Conservation (phyloP, 2,113 vertebrate species). For the Elaphurus davidianus region DNA sequence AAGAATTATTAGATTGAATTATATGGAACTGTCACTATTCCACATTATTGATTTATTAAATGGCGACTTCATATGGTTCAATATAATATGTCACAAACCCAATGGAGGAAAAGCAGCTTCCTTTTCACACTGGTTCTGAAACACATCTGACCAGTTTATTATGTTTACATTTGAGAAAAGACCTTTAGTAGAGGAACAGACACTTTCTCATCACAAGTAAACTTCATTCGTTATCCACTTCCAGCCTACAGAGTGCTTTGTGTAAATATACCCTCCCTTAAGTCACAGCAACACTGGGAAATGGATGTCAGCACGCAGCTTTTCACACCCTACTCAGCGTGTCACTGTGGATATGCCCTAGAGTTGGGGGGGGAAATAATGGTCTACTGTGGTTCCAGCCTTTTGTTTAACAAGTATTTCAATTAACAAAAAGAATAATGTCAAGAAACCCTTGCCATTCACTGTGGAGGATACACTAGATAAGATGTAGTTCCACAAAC, state of each 20-base stretch:
- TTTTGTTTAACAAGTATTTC: neutral
- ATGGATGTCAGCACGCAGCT: neutral
- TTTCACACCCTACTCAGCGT: neutral
- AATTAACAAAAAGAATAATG: neutral
- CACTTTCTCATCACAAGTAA: neutral
- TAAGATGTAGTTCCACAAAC: neutral
- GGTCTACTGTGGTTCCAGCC: neutral
- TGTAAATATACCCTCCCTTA: neutral
- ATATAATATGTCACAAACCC: neutral
- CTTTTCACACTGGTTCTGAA: neutral
- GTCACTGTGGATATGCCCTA: neutral
- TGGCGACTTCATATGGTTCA: neutral
- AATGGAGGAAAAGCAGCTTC: neutral
- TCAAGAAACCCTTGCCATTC: neutral
- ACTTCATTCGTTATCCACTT: neutral
- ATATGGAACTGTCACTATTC: neutral
- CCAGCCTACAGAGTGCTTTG: neutral
- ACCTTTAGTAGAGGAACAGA: neutral
- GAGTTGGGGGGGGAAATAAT: neutral
- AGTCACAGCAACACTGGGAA: neutral
- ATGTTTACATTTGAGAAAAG: neutral
- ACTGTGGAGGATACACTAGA: neutral
- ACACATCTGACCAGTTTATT: neutral
- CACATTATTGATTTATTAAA: neutral
- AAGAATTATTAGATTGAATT: neutral